These are phyloP conservation scores for Phaethornis superciliosus DNA, from an alignment of 2,113 vertebrate genomes.

Conservation along the genomic window DNA sequence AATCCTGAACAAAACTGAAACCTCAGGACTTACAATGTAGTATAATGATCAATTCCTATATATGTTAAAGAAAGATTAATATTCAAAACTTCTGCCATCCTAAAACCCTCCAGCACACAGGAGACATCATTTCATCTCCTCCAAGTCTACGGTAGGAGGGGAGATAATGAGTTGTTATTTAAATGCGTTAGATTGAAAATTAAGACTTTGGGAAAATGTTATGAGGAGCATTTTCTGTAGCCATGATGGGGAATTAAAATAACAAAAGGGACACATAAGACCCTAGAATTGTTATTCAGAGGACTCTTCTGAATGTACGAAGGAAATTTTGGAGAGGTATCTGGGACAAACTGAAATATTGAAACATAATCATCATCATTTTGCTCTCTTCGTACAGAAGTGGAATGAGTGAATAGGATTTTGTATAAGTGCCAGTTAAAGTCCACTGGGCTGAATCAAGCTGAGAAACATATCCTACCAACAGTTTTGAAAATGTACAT, in stretches of 20 bases:
- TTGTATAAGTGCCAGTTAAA: neutral
- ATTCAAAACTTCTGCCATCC: neutral
- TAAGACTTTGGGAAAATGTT: neutral
- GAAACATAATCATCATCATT: neutral
- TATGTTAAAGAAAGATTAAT: slow-evolving; percentile 38
- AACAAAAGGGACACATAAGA: neutral
- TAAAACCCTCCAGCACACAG: neutral
- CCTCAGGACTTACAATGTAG: neutral
- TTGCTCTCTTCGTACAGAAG: neutral
- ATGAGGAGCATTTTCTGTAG: neutral
- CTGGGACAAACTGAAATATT: neutral
- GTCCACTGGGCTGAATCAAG: neutral
- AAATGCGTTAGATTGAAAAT: neutral
- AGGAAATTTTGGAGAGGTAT: neutral
- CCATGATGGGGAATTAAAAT: neutral
- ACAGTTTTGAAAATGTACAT: neutral
- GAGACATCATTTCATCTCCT: neutral
- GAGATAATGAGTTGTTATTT: neutral
- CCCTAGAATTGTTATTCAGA: neutral
- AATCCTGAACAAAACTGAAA: neutral
- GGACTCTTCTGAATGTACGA: neutral
- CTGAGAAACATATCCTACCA: neutral
- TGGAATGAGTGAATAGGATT: neutral
- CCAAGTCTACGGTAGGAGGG: neutral
- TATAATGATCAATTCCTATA: neutral